phyloP scores from a whole-genome alignment of 2,797 vertebrate genomes.

The Sciaenops ocellatus region DNA sequence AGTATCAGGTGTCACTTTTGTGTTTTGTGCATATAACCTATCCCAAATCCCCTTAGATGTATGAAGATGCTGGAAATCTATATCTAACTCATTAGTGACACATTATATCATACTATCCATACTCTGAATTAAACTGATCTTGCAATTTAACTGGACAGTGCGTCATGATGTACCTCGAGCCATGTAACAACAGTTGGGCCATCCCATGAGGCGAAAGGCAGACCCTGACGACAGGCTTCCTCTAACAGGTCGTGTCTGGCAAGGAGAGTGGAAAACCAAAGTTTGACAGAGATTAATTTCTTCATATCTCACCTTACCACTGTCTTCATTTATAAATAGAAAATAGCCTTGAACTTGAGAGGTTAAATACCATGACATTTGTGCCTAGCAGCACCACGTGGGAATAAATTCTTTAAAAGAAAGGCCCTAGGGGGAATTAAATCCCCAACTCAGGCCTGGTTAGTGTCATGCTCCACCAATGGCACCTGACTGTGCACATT shows the following conservation, averaged over 20 bases:
- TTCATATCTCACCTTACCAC: slow-evolving; percentile 53
- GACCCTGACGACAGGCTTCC: slow-evolving; percentile 94
- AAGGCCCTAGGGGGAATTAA: neutral
- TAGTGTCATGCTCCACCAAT: neutral
- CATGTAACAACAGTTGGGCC: slow-evolving; percentile 95
- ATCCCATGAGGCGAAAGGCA: slow-evolving; percentile 95
- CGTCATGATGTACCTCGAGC: slow-evolving; percentile 87
- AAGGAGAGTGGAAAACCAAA: slow-evolving; percentile 42
- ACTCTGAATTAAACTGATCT: slow-evolving; percentile 1
- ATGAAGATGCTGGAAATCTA: neutral
- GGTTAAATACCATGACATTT: slow-evolving; percentile 22
- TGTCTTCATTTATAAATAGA: slow-evolving; percentile 59
- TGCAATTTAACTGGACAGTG: neutral
- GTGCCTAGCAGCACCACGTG: neutral
- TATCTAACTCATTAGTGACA: neutral
- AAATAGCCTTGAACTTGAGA: slow-evolving; percentile 32
- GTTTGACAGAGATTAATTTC: slow-evolving; percentile 54
- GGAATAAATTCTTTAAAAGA: slow-evolving; percentile 14
- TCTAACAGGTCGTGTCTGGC: slow-evolving; percentile 93
- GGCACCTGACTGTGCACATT: slow-evolving; percentile 4
- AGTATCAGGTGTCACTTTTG: slow-evolving; percentile 4
- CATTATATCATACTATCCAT: neutral
- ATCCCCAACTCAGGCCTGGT: neutral
- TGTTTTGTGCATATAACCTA: neutral
- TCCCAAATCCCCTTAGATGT: neutral